Evolutionary conservation across 2,797 vertebrate genomes (phyloP).

Genomic region (Schizopygopsis malacanthus): DNA sequence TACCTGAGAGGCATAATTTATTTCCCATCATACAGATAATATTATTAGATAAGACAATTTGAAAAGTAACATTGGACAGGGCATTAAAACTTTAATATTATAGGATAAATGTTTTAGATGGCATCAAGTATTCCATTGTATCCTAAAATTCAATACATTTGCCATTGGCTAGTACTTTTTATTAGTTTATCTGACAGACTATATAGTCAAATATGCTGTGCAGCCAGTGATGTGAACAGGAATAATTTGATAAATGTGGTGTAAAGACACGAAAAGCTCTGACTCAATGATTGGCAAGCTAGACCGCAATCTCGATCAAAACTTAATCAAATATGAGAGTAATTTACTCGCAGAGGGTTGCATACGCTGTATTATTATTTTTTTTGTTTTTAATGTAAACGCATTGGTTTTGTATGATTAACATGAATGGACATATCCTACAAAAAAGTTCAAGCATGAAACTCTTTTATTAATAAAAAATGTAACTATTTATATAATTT

Average conservation of each 20-base stretch:
- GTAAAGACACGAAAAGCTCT: not conserved
- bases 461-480: not conserved
- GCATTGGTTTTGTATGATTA: not conserved
- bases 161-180: too few relatives aligned
- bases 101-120: not conserved
- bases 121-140: too few relatives aligned
- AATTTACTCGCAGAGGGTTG: too few relatives aligned
- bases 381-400: not conserved
- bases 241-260: not conserved
- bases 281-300: too few relatives aligned
- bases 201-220: not conserved
- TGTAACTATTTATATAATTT: not conserved
- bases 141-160: too few relatives aligned
- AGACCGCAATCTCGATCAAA: too few relatives aligned
- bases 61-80: not conserved
- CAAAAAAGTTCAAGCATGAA: not conserved
- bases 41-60: conserved; percentile 28
- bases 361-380: too few relatives aligned
- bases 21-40: conserved; percentile 14
- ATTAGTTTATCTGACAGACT: not conserved
- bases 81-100: not conserved
- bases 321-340: too few relatives aligned
- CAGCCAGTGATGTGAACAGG: not conserved
- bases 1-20: conserved; percentile 13
- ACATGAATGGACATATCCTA: not conserved